Evolutionary conservation across 1,140 invertebrate species (phyloP).

Genomic region (Nilaparvata lugens): DNA sequence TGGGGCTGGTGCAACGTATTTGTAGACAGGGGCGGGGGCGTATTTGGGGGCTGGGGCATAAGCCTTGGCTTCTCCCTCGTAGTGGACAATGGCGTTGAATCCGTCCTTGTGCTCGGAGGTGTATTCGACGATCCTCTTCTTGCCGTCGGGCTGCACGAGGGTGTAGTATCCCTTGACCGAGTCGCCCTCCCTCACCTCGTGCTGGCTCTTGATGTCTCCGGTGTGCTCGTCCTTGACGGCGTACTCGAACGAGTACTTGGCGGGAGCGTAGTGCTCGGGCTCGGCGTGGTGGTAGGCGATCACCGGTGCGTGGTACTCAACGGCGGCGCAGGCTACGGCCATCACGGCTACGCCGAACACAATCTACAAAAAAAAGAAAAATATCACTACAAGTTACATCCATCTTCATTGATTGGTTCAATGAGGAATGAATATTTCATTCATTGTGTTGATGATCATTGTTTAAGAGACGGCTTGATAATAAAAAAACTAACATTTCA

Average conservation of each 20-base stretch:
- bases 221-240: conserved; percentile 39
- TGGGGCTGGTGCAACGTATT: not conserved
- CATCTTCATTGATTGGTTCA: too few species aligned
- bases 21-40: not conserved
- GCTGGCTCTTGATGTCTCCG: conserved; percentile 43
- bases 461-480: too few species aligned
- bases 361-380: not conserved
- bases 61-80: not conserved
- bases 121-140: conserved; percentile 45
- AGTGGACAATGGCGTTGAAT: conserved; percentile 38
- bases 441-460: too few species aligned
- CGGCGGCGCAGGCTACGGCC: not conserved
- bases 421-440: too few species aligned
- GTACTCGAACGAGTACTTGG: conserved; percentile 28
- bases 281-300: conserved; percentile 40
- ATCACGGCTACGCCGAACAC: not conserved
- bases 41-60: not conserved
- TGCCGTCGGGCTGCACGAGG: conserved; percentile 39
- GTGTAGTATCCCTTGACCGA: conserved; percentile 39
- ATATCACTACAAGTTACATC: too few species aligned
- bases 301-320: conserved; percentile 38
- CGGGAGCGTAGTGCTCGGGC: conserved; percentile 24
- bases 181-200: conserved; percentile 38
- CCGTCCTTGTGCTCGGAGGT: conserved; percentile 61
- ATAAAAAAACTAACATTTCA: too few species aligned